Conservation (phyloP, 2,113 vertebrate species). For the Neogobius melanostomus region DNA sequence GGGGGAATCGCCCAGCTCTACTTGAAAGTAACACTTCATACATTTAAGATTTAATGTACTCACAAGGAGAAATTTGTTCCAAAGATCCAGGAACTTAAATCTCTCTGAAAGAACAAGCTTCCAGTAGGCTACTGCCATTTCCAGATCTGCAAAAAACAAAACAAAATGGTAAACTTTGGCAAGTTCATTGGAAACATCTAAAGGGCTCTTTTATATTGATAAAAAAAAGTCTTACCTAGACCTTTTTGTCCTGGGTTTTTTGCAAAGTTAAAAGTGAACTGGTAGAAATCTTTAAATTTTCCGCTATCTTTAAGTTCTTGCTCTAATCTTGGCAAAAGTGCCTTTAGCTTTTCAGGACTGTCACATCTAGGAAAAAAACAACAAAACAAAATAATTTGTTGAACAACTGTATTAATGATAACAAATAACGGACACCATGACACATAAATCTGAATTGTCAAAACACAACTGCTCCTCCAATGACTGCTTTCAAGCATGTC, state of each 20-base stretch:
- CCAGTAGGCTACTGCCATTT: slow-evolving; percentile 97
- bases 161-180: neutral
- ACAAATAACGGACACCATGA: slow-evolving; percentile 21
- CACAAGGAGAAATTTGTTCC: slow-evolving; percentile 96
- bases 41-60: slow-evolving; percentile 58
- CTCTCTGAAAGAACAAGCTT: slow-evolving; percentile 92
- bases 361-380: slow-evolving; percentile 83
- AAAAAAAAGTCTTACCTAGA: slow-evolving; percentile 78
- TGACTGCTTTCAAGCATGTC: slow-evolving; percentile 48
- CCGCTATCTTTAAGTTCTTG: slow-evolving; percentile 90
- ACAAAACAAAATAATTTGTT: neutral
- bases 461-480: slow-evolving; percentile 34
- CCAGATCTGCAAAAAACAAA: slow-evolving; percentile 83
- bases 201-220: neutral
- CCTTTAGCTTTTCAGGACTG: slow-evolving; percentile 88
- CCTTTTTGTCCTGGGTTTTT: slow-evolving; percentile 96
- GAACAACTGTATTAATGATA: neutral
- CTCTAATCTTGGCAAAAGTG: slow-evolving; percentile 88
- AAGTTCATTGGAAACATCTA: neutral
- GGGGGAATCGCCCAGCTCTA: too few relatives aligned
- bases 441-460: slow-evolving; percentile 27
- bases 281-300: slow-evolving; percentile 97
- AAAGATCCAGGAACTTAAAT: slow-evolving; percentile 97
- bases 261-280: slow-evolving; percentile 96
- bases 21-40: neutral